Conservation (phyloP, 2,888 invertebrate species). For the Drosophila helvetica region DNA sequence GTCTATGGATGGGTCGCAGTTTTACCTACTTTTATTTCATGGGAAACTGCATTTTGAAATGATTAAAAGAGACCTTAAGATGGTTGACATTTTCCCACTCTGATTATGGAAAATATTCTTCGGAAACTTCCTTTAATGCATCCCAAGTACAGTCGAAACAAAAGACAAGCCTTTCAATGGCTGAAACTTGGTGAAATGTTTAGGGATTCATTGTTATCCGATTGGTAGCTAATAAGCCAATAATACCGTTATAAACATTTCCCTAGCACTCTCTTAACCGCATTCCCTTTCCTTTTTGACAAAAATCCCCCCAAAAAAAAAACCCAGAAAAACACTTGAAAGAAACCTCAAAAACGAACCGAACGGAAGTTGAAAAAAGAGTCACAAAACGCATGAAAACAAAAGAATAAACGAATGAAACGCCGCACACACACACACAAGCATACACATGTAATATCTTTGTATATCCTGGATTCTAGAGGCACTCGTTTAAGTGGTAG, state of each 20-base stretch:
- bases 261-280: slow-evolving; percentile 3
- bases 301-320: slow-evolving; percentile 5
- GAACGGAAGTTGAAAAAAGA: slow-evolving; percentile 66
- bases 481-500: slow-evolving; percentile 13
- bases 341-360: slow-evolving; percentile 37
- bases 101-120: background rate
- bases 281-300: slow-evolving; percentile 41
- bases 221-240: background rate
- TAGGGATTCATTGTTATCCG: too few species aligned
- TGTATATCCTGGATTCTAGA: slow-evolving; percentile 1
- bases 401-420: slow-evolving; percentile 40
- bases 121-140: too few species aligned
- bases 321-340: slow-evolving; percentile 44
- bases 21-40: background rate
- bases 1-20: background rate
- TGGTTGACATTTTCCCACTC: background rate
- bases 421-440: background rate
- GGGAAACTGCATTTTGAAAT: background rate
- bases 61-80: too few species aligned
- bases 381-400: slow-evolving; percentile 23
- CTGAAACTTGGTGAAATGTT: too few species aligned
- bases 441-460: background rate
- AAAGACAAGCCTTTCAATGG: too few species aligned
- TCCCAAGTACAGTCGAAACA: background rate
- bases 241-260: background rate